phyloP scores from a whole-genome alignment of 2,888 invertebrate genomes.

The Hyposoter didymator region DNA sequence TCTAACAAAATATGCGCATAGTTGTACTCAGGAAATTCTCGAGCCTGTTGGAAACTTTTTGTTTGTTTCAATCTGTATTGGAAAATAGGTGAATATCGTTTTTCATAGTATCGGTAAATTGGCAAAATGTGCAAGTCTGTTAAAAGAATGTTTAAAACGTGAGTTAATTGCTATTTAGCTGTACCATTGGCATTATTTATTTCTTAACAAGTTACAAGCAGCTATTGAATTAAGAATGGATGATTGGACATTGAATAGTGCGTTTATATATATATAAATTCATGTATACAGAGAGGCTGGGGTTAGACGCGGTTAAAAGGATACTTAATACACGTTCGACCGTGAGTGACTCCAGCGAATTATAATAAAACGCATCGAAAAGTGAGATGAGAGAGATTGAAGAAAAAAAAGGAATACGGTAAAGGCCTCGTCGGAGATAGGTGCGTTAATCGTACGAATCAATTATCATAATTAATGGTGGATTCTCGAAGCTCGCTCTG shows the following conservation, averaged over 20 bases:
- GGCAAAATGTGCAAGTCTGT: neutral
- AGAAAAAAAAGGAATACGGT: conserved; percentile 37
- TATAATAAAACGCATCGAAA: conserved; percentile 49
- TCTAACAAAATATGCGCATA: neutral
- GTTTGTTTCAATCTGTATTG: neutral
- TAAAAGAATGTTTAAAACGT: neutral
- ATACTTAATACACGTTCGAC: conserved; percentile 43
- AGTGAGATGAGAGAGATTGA: conserved; percentile 32
- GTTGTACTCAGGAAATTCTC: neutral
- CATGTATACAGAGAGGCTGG: conserved; percentile 7
- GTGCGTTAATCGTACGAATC: conserved; percentile 73
- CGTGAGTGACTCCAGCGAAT: conserved; percentile 61
- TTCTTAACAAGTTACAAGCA: neutral
- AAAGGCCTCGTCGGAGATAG: conserved; percentile 59
- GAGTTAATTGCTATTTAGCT: neutral
- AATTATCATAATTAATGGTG: conserved; percentile 79
- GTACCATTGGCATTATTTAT: neutral
- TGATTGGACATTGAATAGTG: conserved; percentile 20
- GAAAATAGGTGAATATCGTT: neutral
- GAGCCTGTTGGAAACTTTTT: neutral
- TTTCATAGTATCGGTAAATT: neutral
- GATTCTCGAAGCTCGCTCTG: conserved; percentile 70
- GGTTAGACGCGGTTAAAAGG: conserved; percentile 30
- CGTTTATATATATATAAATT: conserved; percentile 5
- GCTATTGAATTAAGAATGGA: conserved; percentile 16